phyloP scores from a whole-genome alignment of 1,140 invertebrate genomes.

The Phenacoccus solenopsis region DNA sequence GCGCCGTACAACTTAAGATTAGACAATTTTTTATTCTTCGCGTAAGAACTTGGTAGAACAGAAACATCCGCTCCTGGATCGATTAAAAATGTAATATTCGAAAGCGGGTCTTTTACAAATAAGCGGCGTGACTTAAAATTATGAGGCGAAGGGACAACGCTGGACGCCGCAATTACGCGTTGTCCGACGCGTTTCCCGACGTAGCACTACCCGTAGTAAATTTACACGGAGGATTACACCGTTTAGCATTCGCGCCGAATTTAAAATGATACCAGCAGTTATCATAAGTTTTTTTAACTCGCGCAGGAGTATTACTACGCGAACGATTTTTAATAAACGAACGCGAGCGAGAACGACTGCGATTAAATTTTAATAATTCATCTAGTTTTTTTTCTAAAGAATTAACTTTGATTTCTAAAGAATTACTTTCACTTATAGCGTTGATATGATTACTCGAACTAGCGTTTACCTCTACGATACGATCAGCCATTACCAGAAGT shows the following conservation, averaged over 20 bases:
- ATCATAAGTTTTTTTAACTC: too few species aligned
- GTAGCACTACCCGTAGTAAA: not conserved
- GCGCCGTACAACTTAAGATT: not conserved
- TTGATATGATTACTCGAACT: too few species aligned
- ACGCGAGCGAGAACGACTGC: too few species aligned
- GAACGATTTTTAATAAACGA: too few species aligned
- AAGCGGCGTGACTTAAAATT: not conserved
- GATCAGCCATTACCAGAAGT: too few species aligned
- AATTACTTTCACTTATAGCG: too few species aligned
- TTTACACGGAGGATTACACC: not conserved
- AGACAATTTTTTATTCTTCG: not conserved
- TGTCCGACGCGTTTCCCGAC: not conserved
- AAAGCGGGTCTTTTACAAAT: not conserved
- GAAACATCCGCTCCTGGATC: constrained; percentile 2
- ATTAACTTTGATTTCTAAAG: too few species aligned
- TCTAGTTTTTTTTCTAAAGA: too few species aligned
- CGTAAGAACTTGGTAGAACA: not conserved
- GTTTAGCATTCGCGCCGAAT: not conserved
- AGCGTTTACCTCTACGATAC: too few species aligned
- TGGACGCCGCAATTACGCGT: not conserved
- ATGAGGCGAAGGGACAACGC: not conserved
- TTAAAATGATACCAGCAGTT: not conserved
- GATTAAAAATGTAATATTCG: not conserved
- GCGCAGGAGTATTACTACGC: too few species aligned
- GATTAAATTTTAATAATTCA: too few species aligned